Percentiles rank a stretch among this genome's conserved stretches.
Evolutionary conservation across 2,113 vertebrate species (phyloP).

Genomic region (Hassar affinis): DNA sequence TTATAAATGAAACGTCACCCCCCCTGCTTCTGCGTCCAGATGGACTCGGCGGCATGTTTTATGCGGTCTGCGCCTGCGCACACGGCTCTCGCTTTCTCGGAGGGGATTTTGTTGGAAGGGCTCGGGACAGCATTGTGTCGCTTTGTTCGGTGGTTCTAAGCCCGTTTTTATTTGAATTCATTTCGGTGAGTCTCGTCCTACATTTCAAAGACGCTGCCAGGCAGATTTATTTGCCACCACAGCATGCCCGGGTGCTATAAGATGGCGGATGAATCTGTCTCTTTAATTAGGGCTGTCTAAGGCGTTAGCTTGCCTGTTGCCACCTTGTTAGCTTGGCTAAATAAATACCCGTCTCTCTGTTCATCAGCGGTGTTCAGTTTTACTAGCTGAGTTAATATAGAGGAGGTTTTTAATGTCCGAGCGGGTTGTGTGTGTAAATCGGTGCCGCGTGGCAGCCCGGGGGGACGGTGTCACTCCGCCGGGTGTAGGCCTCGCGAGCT

Average conservation of each 20-base stretch:
- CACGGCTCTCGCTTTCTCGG: slow-evolving; percentile 47
- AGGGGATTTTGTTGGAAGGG: slow-evolving; percentile 68
- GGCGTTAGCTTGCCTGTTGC: slow-evolving; percentile 22
- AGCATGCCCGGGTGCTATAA: neutral
- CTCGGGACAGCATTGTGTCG: slow-evolving; percentile 52
- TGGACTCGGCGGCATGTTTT: slow-evolving; percentile 8
- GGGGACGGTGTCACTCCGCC: neutral
- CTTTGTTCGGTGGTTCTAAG: slow-evolving; percentile 62
- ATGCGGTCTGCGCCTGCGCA: slow-evolving; percentile 60
- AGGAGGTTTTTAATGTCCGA: accelerated
- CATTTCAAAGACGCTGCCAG: accelerated
- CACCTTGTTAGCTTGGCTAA: neutral
- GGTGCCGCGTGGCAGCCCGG: accelerated
- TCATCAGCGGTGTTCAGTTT: neutral
- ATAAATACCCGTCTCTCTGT: neutral
- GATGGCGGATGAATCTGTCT: slow-evolving; percentile 39
- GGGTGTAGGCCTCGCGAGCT: neutral
- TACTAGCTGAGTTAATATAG: neutral
- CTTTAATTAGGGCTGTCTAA: neutral
- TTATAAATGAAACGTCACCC: no score
- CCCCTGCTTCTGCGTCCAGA: neutral
- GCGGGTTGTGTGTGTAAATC: neutral
- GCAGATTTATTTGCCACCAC: no score
- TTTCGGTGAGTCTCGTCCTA: slow-evolving; percentile 68
- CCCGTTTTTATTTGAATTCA: slow-evolving; percentile 78